Base-by-base conservation (phyloP, 1,140 invertebrate genomes). In the Sarcophaga bullata region DNA sequence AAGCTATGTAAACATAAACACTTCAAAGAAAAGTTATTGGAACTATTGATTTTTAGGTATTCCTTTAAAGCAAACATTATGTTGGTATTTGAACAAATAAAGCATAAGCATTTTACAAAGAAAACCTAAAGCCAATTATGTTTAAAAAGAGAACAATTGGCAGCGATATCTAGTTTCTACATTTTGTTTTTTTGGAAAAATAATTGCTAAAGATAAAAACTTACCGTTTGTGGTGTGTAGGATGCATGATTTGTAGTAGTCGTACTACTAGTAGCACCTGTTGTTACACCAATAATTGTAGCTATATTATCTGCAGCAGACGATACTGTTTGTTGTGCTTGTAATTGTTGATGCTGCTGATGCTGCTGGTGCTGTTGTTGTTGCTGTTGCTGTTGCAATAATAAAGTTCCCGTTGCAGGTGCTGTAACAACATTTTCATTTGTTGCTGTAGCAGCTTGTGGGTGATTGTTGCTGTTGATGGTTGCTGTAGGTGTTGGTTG, bases 181-280 rank as follows among this genome's bases (percentile, higher is more conserved):
- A n/a, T 50, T 47, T 80, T 80, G 17, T 50, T 80, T 49, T 80
- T 80, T 47, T 50, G 37, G 8, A 78, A 78, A 17, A 49, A 47
- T 19, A 17, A 47, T 48, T 73, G 58, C 25, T 80, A 73, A n/a
- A n/a, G n/a, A n/a, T n/a, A n/a, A n/a, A n/a, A n/a, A 76, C 85
- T 83, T 50, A 89, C 88, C 86, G 87, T 84, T 89, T 89, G 58
- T 62, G 17, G 62, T 68, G 62, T 68, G 62, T 17, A 19, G 52
- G 37, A 25, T 81, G 11, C 68, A 72, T 47, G 15, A 62, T 58
- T 62, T 19, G 78, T 25, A 54, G 52, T 58, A 58, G 15, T 13
- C 15, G n/a, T 58, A 68, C 6, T 7, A 25, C 15, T 19, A 81
- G 73, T 81, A 62, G 48, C 37, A 68, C 73, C 73, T 48, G 73